Evolutionary conservation across 2,797 vertebrate species (phyloP).

Genomic region (Melanotaenia pygmaea): DNA sequence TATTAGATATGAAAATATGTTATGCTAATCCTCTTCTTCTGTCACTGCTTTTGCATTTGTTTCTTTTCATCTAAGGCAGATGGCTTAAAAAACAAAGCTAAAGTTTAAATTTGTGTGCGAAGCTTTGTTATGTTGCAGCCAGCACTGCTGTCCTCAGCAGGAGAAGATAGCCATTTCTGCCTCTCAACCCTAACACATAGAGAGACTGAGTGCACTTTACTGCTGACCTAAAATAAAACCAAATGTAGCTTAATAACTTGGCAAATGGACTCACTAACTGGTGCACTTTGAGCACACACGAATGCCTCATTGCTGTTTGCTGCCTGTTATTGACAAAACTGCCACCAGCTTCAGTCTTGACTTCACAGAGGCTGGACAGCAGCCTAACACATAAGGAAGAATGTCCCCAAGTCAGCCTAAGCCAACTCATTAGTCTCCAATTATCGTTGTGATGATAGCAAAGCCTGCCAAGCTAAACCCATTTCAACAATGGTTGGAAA

Average conservation of each 20-base stretch:
- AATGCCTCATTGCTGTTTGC: conserved; percentile 75
- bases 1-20: background rate
- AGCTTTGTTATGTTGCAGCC: conserved; percentile 58
- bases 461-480: conserved; percentile 69
- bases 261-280: conserved; percentile 79
- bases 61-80: conserved; percentile 27
- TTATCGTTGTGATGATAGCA: conserved; percentile 78
- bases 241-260: conserved; percentile 81
- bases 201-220: conserved; percentile 77
- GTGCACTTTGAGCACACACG: conserved; percentile 74
- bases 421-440: conserved; percentile 78
- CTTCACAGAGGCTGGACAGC: conserved; percentile 66
- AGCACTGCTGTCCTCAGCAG: conserved; percentile 62
- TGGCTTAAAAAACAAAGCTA: conserved; percentile 7
- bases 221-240: conserved; percentile 81
- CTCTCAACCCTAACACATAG: conserved; percentile 70
- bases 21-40: conserved; percentile 12
- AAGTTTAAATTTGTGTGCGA: conserved; percentile 44
- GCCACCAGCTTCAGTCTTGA: conserved; percentile 56
- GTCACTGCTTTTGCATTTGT: conserved; percentile 12
- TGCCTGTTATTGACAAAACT: conserved; percentile 75
- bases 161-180: conserved; percentile 68
- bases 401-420: conserved; percentile 63
- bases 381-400: conserved; percentile 66
- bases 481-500: conserved; percentile 60